phyloP scores from a whole-genome alignment of 2,113 vertebrate species.

The Himantopus leucocephalus region DNA sequence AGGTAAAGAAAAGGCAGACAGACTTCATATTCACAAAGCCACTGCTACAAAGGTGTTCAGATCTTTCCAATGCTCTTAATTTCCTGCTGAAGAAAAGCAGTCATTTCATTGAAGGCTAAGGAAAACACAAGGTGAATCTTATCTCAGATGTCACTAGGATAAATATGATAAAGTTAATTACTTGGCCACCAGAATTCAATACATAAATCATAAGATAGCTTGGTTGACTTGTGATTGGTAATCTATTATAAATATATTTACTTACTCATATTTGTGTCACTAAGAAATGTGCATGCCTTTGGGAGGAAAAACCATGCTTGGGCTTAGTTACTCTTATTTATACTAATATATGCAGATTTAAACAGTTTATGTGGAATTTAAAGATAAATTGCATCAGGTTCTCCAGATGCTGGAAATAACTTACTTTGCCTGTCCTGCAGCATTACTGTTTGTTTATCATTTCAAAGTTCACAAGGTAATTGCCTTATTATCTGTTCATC shows the following conservation, averaged over 20 bases:
- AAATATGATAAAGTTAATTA: background rate
- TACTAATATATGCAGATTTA: constrained; percentile 18
- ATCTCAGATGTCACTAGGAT: background rate
- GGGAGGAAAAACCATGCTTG: background rate
- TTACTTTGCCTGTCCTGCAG: constrained; percentile 10
- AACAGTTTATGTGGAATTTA: background rate
- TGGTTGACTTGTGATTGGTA: background rate
- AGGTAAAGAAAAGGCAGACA: background rate
- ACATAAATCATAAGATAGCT: background rate
- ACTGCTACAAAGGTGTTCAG: background rate
- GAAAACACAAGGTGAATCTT: background rate
- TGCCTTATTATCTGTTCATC: constrained; percentile 51
- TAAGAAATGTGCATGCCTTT: background rate
- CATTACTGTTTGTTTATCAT: constrained; percentile 36
- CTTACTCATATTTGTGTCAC: background rate
- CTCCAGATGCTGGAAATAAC: background rate
- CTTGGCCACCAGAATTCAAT: background rate
- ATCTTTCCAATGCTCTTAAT: background rate
- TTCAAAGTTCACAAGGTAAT: constrained; percentile 46
- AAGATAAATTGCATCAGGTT: constrained; percentile 4
- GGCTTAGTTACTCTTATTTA: background rate
- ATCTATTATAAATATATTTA: background rate
- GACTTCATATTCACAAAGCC: background rate
- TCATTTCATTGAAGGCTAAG: background rate
- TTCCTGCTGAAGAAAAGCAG: background rate